Conservation (phyloP, 2,113 vertebrate genomes). For the Pseudopodoces humilis region DNA sequence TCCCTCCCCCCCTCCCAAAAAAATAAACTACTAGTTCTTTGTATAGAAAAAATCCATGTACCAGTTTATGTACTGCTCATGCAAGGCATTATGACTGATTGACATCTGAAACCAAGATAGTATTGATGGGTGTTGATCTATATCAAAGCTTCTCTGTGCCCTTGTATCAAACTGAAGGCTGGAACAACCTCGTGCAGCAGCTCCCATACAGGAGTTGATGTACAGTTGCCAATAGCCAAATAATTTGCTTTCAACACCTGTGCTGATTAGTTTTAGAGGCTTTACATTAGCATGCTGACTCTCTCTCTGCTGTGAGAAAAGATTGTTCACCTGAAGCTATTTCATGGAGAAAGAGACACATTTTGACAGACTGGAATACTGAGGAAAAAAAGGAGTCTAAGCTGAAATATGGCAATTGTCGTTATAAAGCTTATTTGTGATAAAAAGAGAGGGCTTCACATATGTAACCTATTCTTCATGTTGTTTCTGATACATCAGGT, state of each 20-base stretch:
- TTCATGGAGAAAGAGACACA: not conserved
- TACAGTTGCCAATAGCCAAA: slow-evolving; percentile 17
- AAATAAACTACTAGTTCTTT: not conserved
- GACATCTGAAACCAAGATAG: not conserved
- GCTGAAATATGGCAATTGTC: not conserved
- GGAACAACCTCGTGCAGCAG: not conserved
- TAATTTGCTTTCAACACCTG: slow-evolving; percentile 33
- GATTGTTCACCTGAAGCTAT: not conserved
- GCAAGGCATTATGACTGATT: not conserved
- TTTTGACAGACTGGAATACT: not conserved
- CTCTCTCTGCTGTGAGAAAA: not conserved
- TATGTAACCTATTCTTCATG: not conserved
- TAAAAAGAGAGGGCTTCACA: not conserved
- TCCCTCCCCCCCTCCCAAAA: rapidly evolving
- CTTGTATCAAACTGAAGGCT: not conserved
- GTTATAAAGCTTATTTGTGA: not conserved
- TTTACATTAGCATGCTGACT: slow-evolving; percentile 16
- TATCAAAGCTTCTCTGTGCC: not conserved
- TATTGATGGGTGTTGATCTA: not conserved
- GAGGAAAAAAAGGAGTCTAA: not conserved
- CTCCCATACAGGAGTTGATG: not conserved
- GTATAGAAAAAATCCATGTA: not conserved
- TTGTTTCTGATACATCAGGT: not conserved
- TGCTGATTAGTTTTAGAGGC: not conserved
- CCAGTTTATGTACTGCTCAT: not conserved